Evolutionary conservation across 2,113 vertebrate genomes (phyloP), one percentile per base, ranked within the genome.

Genomic region (Cryptotis parvus): DNA sequence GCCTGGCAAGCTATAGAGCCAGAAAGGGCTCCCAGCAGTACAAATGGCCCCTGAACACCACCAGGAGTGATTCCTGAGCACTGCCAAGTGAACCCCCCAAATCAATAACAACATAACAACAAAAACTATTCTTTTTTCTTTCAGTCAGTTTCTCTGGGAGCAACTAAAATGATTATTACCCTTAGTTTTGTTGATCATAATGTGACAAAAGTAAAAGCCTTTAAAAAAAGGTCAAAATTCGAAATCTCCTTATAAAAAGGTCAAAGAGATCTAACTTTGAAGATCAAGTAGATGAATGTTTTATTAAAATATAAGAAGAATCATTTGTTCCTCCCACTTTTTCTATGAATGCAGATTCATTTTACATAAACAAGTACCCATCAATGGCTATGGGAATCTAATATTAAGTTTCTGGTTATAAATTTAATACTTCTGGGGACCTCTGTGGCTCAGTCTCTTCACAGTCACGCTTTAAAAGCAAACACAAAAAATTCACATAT

Each of bases 121-220:
- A 45, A 49, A 49, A 18, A 3, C 24, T 45, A 63, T 76, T 43
- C 29, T 80, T 87, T 91, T 43, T 76, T 43, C 29, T 80, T 87
- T 91, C 37, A 61, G 65, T 80, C 45, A 74, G 78, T 43, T 93
- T 87, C 65, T 77, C 45, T 78, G 26, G 68, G 10, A 85, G 29
- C 11, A 87, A 63, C 31, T 81, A 86, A 79, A 80, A 14, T 61
- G 16, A 84, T n/a, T 35, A 83, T n/a, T 18, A 78, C 15, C 26
- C 69, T 69, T 45, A 78, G 29, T 72, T 6, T 58, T 58, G 22
- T 4, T 58, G 12, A 61, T 84, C 35, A 90, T 75, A 79, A 82
- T 85, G 75, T 78, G 58, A 61, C 91, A 74, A 81, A 77, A 93
- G 69, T 70, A 35, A 81, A 91, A 91, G 35, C 37, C 49, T n/a